Evolutionary conservation across 23 tunicate species (phyloP).

Genomic region (Botrylloides violaceus): DNA sequence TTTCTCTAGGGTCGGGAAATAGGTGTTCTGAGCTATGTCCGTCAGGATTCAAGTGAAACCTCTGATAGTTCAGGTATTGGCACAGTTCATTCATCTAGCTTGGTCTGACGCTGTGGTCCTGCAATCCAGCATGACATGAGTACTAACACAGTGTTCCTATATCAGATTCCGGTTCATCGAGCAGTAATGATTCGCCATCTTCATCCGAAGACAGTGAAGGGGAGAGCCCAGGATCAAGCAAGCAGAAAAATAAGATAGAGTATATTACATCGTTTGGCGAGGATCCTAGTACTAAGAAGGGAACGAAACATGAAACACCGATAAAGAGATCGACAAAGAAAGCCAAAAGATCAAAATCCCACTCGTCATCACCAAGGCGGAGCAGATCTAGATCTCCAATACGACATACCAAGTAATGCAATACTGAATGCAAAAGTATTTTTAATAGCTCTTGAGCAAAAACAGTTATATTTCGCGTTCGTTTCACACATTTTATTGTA

Average conservation of each 20-base stretch:
- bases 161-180: background rate
- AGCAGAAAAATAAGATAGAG: background rate
- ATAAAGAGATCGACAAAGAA: background rate
- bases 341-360: conserved; percentile 4
- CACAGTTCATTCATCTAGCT: no score
- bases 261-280: conserved; percentile 24
- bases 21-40: conserved; percentile 56
- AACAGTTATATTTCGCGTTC: no score
- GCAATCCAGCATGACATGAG: no score
- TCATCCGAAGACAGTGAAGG: conserved; percentile 1
- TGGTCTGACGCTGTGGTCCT: background rate
- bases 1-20: conserved; percentile 80
- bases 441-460: no score
- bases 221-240: background rate
- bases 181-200: background rate
- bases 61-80: conserved; percentile 48
- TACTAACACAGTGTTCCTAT: background rate
- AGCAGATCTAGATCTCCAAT: background rate
- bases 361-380: background rate
- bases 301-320: no score
- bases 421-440: no score
- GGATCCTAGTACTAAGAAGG: background rate
- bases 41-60: conserved; percentile 27
- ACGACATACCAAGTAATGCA: background rate
- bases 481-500: no score